These are phyloP conservation scores for Euura lappo DNA, from an alignment of 1,140 invertebrate genomes.

Conservation along the genomic window DNA sequence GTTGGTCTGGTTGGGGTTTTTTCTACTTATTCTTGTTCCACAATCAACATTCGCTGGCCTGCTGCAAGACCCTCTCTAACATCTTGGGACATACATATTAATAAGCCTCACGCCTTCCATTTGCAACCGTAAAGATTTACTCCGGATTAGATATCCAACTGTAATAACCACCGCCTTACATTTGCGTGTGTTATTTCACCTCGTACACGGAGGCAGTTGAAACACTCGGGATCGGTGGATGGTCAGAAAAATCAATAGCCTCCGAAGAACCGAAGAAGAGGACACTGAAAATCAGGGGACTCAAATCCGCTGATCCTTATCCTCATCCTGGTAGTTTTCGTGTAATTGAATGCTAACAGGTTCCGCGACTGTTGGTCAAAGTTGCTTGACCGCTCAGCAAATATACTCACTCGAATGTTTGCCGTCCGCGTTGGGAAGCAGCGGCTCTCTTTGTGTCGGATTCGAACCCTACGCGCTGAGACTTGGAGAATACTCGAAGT, in stretches of 20 bases:
- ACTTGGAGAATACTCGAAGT: neutral
- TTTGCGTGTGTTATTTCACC: neutral
- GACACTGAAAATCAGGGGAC: neutral
- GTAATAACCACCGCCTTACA: neutral
- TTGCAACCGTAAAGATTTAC: constrained; percentile 54
- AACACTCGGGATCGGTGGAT: neutral
- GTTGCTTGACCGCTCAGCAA: constrained; percentile 41
- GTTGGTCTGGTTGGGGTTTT: neutral
- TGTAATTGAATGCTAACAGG: constrained; percentile 47
- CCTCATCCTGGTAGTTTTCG: constrained; percentile 27
- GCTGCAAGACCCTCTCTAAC: constrained; percentile 27
- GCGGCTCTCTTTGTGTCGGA: constrained; percentile 1
- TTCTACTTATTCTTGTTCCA: neutral
- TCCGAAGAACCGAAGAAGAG: neutral
- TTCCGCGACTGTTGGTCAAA: constrained; percentile 39
- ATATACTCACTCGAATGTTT: constrained; percentile 37
- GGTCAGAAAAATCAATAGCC: neutral
- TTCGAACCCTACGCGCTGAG: neutral
- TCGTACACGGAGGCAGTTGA: neutral
- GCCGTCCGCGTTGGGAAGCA: neutral
- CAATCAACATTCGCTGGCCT: neutral
- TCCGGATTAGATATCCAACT: constrained; percentile 38
- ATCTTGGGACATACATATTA: constrained; percentile 51
- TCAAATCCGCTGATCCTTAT: constrained; percentile 17
- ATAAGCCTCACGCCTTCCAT: constrained; percentile 43